Evolutionary conservation across 2,797 vertebrate genomes (phyloP).

Genomic region (Eulemur rubriventer): DNA sequence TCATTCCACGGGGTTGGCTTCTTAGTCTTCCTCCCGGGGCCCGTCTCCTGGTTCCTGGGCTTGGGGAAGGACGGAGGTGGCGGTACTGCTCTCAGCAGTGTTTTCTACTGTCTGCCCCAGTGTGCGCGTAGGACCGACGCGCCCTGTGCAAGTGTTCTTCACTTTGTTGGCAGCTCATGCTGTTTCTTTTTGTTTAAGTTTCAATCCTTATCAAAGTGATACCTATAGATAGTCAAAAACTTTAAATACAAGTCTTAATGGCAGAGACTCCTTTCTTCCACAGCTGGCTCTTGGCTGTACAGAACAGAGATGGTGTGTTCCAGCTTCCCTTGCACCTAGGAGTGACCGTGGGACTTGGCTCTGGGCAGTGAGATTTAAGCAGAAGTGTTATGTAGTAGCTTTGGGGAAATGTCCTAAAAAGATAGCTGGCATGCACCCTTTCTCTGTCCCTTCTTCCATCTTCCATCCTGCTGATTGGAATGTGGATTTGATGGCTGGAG

Average conservation of each 20-base stretch:
- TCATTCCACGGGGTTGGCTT: fast-evolving
- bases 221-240: background rate
- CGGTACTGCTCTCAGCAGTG: fast-evolving
- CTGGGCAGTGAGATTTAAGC: background rate
- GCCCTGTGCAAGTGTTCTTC: background rate
- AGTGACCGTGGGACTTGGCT: background rate
- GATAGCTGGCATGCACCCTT: background rate
- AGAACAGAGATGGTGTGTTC: background rate
- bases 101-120: background rate
- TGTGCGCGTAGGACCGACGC: fast-evolving
- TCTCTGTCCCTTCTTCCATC: background rate
- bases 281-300: background rate
- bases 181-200: background rate
- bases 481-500: background rate
- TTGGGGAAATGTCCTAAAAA: background rate
- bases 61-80: background rate
- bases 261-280: background rate
- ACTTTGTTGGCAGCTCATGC: background rate
- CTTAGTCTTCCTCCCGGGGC: background rate
- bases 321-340: background rate
- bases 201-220: background rate
- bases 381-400: background rate
- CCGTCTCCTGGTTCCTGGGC: background rate
- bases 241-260: background rate
- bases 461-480: background rate